These are phyloP conservation scores for Panorpa germanica DNA, from an alignment of 2,888 invertebrate species.

Conservation along the genomic window DNA sequence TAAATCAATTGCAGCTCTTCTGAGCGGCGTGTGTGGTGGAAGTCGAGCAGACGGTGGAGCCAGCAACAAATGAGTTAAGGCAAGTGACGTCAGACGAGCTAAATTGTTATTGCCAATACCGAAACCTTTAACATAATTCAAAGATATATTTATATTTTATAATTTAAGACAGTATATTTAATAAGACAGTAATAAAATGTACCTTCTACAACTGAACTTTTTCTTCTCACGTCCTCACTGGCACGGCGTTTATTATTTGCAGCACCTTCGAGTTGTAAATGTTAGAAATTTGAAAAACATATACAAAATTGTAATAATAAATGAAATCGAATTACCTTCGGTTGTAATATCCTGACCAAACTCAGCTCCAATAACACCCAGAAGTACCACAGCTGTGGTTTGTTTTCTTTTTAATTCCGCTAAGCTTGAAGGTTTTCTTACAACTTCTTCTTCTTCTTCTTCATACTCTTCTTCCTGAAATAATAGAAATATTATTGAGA, in stretches of 20 bases:
- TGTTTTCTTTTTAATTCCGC: slow-evolving; percentile 84
- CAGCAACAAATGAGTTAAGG: slow-evolving; percentile 78
- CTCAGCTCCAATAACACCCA: slow-evolving; percentile 96
- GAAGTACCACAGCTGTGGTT: slow-evolving; percentile 87
- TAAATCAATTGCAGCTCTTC: slow-evolving; percentile 92
- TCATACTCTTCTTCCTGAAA: slow-evolving; percentile 61
- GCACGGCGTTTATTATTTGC: slow-evolving; percentile 37
- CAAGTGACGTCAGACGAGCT: slow-evolving; percentile 83
- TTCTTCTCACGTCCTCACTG: slow-evolving; percentile 38
- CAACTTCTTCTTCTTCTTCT: slow-evolving; percentile 72
- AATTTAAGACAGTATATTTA: too few relatives aligned
- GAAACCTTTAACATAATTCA: slow-evolving; percentile 28
- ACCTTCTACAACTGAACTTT: slow-evolving; percentile 75
- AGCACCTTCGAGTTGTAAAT: slow-evolving; percentile 21
- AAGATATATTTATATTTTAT: too few relatives aligned
- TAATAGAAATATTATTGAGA: slow-evolving; percentile 8
- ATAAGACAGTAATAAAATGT: too few relatives aligned
- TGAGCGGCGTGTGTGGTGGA: slow-evolving; percentile 81
- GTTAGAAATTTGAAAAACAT: slow-evolving; percentile 6
- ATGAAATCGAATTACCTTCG: slow-evolving; percentile 24
- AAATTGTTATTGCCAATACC: slow-evolving; percentile 75
- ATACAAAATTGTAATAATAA: slow-evolving; percentile 6
- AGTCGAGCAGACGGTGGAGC: slow-evolving; percentile 69
- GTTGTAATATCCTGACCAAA: slow-evolving; percentile 89
- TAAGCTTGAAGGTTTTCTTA: slow-evolving; percentile 67